Percentiles rank a stretch among this genome's conserved stretches.
phyloP scores from a whole-genome alignment of 2,797 vertebrate species.

The Sebastes goodei region DNA sequence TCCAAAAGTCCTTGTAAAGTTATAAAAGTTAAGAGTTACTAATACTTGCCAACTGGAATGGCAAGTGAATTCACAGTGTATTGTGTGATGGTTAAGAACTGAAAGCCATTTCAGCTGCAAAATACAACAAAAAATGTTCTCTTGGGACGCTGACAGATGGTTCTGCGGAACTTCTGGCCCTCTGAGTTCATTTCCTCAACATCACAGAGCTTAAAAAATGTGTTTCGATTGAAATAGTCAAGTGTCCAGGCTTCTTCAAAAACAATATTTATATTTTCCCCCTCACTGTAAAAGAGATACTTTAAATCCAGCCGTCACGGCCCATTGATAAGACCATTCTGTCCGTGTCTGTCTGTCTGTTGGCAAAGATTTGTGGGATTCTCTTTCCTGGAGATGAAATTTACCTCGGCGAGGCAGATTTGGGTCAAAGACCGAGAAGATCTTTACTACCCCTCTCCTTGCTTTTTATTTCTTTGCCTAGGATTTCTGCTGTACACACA shows the following conservation, averaged over 20 bases:
- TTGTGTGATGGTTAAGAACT: constrained; percentile 13
- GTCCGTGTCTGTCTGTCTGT: constrained; percentile 59
- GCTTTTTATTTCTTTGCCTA: background rate
- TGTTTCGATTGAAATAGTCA: constrained; percentile 53
- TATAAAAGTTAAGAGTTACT: constrained; percentile 5
- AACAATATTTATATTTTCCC: constrained; percentile 66
- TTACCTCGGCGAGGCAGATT: constrained; percentile 47
- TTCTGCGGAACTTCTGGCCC: constrained; percentile 39
- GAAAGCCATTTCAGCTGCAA: constrained; percentile 22
- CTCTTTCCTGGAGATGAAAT: constrained; percentile 66
- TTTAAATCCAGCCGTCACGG: constrained; percentile 61
- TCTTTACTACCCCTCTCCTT: background rate
- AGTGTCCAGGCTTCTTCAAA: constrained; percentile 55
- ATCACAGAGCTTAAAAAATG: constrained; percentile 35
- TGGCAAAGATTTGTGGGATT: constrained; percentile 66
- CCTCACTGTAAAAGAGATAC: constrained; percentile 65
- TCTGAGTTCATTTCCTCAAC: constrained; percentile 62
- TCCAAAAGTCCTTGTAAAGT: constrained; percentile 10
- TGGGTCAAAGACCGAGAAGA: constrained; percentile 47
- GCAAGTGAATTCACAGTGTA: constrained; percentile 14
- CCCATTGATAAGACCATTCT: constrained; percentile 62
- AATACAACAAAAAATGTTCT: constrained; percentile 20
- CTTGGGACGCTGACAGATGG: constrained; percentile 38
- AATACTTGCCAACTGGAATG: constrained; percentile 2
- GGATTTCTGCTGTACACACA: background rate